A percentile compares a stretch with the other conserved stretches of the same genome.
phyloP scores from a whole-genome alignment of 2,888 invertebrate genomes.

The Timema cristinae region DNA sequence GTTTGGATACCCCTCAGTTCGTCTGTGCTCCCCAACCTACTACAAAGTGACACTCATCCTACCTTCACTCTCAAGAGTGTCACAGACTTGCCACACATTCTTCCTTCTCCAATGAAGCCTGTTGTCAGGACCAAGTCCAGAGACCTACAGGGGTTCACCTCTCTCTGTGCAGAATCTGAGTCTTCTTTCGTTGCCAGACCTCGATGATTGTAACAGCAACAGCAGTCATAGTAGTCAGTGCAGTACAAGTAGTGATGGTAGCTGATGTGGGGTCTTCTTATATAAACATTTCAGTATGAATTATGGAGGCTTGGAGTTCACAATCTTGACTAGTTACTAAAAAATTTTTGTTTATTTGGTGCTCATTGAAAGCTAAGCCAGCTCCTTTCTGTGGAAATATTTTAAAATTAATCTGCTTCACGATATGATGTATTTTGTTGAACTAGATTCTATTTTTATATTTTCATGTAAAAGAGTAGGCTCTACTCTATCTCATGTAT shows the following conservation, averaged over 20 bases:
- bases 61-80: constrained; percentile 64
- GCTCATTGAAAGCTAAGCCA: constrained; percentile 1
- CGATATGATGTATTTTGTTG: no score
- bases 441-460: no score
- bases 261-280: constrained; percentile 39
- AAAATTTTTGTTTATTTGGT: background rate
- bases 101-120: constrained; percentile 37
- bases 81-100: constrained; percentile 57
- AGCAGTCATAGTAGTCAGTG: constrained; percentile 29
- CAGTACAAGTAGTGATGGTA: constrained; percentile 46
- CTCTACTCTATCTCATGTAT: no score
- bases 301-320: background rate
- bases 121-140: no score
- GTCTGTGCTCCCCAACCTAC: constrained; percentile 40
- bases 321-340: background rate
- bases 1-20: constrained; percentile 69
- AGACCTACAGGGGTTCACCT: no score
- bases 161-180: no score
- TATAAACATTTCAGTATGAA: background rate
- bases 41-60: constrained; percentile 51
- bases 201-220: constrained; percentile 47
- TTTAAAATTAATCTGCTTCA: no score
- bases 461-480: no score
- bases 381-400: no score
- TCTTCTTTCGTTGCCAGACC: constrained; percentile 38